Evolutionary conservation across 2,113 vertebrate genomes (phyloP), one percentile per base, ranked within the genome.

Genomic region (Butorides virescens): DNA sequence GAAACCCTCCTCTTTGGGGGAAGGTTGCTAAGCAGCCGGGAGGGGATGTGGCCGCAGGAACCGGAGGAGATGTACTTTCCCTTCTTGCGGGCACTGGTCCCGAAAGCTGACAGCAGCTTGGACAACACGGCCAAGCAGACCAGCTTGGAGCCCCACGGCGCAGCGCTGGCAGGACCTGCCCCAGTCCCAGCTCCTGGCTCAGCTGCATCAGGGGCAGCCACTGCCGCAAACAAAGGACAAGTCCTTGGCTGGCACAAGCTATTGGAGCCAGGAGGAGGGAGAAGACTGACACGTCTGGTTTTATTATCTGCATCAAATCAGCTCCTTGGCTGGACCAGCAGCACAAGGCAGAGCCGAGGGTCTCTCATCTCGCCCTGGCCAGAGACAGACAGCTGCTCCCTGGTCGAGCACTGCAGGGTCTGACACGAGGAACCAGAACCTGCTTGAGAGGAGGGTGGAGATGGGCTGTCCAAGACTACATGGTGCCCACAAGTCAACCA

Each of bases 11-110:
- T 94, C 94, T 85, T 88, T 25, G 7, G 94, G 92, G 94, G 94
- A 94, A 97, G 95, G 98, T 98, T 98, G 97, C 98, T 98, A 98
- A 98, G 98, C 98, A 98, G 98, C 98, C 92, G 91, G 96, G 92
- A 96, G 89, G 82, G 96, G 93, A 96, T 94, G 81, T 82, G 97
- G 93, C 97, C 95, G 93, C 93, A 2, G 83, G 95, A 63, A 76
- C 73, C 19, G 30, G 86, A 96, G 76, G 89, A 96, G 91, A 88
- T 95, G 89, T 90, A 83, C 96, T 96, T 94, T 95, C 90, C 75
- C 86, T 94, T 94, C 96, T 97, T 97, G 81, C n/a, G 32, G 76
- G 97, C 93, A 98, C 76, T 46, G 50, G 95, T 72, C 58, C 75
- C 6, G 3, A 70, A 81, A 83, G 85, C 94, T 84, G 79, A 88